These are phyloP conservation scores for Axea sp. DNA, from an alignment of 2,888 invertebrate species.

Conservation along the genomic window DNA sequence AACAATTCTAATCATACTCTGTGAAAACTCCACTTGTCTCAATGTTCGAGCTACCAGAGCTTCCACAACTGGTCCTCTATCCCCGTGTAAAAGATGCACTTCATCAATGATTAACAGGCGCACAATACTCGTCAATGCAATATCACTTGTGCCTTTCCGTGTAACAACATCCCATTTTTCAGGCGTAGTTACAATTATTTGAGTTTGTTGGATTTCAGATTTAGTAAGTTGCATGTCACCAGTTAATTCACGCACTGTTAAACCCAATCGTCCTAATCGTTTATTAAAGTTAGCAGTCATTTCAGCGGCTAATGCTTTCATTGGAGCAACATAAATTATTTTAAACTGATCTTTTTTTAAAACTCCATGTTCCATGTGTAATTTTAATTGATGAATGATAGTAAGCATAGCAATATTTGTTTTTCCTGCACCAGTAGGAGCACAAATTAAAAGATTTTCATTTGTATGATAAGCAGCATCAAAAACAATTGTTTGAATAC, in stretches of 20 bases:
- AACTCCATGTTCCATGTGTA: constrained; percentile 89
- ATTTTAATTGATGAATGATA: constrained; percentile 93
- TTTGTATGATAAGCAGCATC: constrained; percentile 97
- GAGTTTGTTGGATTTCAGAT: constrained; percentile 95
- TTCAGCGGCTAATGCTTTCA: constrained; percentile 99
- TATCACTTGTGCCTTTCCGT: constrained; percentile 94
- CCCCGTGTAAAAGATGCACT: constrained; percentile 97
- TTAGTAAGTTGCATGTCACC: constrained; percentile 99
- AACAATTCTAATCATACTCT: constrained; percentile 97
- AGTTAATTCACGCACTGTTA: constrained; percentile 94
- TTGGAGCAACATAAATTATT: constrained; percentile 99
- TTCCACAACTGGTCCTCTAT: constrained; percentile 98
- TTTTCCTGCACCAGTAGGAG: constrained; percentile 99
- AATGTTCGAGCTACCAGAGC: constrained; percentile 97
- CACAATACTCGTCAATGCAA: constrained; percentile 93
- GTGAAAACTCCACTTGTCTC: constrained; percentile 93
- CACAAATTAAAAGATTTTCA: constrained; percentile 98
- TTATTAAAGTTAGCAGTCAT: constrained; percentile 97
- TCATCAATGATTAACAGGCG: constrained; percentile 97
- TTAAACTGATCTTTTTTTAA: constrained; percentile 96
- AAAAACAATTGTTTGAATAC: constrained; percentile 97
- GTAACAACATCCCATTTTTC: constrained; percentile 99
- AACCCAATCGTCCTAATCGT: constrained; percentile 87
- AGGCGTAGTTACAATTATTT: constrained; percentile 98
- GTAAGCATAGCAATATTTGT: constrained; percentile 98